Evolutionary conservation across 1,140 invertebrate genomes (phyloP), one percentile per base, ranked within the genome.

Genomic region (Trachymyrmex cornetzi): DNA sequence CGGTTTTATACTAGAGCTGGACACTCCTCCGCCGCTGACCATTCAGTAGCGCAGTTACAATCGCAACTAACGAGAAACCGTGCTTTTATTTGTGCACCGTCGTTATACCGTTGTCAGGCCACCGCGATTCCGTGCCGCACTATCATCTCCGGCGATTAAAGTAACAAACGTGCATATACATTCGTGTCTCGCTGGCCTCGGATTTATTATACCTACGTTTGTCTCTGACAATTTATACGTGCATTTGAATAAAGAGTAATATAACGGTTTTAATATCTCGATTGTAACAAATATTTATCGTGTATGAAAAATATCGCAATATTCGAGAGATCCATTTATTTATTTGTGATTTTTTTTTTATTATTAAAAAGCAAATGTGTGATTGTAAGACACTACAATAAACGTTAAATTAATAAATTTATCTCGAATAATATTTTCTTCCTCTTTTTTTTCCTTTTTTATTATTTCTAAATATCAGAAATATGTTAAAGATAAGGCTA

Each of bases 21-120:
- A 53, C 38, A 74, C 14, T 14, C 74, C n/a, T 11, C 74, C n/a
- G 38, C 50, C 14, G 16, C 24, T 55, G 67, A 9, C 24, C 9
- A 30, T 19, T n/a, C 55, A 44, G 5, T 3, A 24, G 48, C 19
- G 61, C 44, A 67, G 48, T 48, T 63, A n/a, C 34, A 38, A 30
- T 63, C 50, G 30, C 66, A 22, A 81, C 79, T 82, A 82, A 72
- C 34, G 80, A 72, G 30, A 81, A 81, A 22, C 48, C 64, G 34
- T 34, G 14, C 38, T 84, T 22, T 82, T 84, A 84, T 74, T 84
- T 74, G 38, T 44, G 38, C 38, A 48, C 44, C 71, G 55, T 50
- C 19, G 14, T 71, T 71, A 69, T 44, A 44, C 12, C 16, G 22
- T 14, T 59, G 69, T 61, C 55, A 38, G 12, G 19, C 50, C 19